Evolutionary conservation across 2,888 invertebrate genomes (phyloP), one percentile per base, ranked within the genome.

Genomic region (Phortica okadai): DNA sequence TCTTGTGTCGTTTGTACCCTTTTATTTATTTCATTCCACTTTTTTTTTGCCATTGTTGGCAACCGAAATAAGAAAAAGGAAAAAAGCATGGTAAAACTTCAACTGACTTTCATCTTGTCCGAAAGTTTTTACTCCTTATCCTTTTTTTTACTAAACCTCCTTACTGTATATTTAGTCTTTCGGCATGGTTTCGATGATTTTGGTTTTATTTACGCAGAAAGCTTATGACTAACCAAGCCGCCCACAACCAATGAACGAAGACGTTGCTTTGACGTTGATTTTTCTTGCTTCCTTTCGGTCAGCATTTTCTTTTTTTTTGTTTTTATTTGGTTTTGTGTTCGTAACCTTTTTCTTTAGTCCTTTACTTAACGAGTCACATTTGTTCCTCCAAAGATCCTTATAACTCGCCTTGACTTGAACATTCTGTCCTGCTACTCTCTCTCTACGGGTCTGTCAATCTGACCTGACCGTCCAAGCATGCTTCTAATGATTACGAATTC

Each of bases 401-500:
- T 33, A 33, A 33, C 56, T 7, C 7, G 69, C 44, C 41, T 69
- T 25, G 69, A 69, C 41, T 69, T 25, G 25, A 14, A 64, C 14
- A 25, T 14, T 64, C 64, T 64, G 3, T 33, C 33, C 41, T 33
- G 41, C 41, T 25, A 62, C 25, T 67, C 41, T 44, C 41, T 44
- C 21, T 25, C 25, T 69, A n/a, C 11, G 45, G 16, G 7, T 25
- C 33, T 14, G 54, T 72, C 70, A 8, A 73, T 77, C 69, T 14
- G 10, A 75, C 76, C 77, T 74, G 44, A 25, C 69, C 44, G 66
- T 74, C 66, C 73, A 73, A 45, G 77, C 70, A 45, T 67, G 73
- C 79, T 77, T 80, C 86, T 82, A 85, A 88, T 85, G 88, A 88
- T 86, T 83, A 82, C 79, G 83, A 87, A 86, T 88, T 86, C 76